Evolutionary conservation across 2,113 vertebrate genomes (phyloP).

Genomic region (Esox niger): DNA sequence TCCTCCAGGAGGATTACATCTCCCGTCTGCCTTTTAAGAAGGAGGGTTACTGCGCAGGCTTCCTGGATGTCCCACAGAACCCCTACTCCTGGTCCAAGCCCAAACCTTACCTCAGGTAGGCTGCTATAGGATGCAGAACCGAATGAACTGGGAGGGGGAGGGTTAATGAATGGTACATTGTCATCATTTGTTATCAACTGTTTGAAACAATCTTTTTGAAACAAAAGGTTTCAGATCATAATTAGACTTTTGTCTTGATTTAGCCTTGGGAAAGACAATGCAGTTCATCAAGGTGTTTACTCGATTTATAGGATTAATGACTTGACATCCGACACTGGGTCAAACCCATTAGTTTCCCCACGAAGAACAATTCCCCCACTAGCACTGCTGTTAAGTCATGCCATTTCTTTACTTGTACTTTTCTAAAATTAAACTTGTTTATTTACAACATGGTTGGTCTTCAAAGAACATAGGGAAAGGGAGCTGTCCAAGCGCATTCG

Average conservation of each 20-base stretch:
- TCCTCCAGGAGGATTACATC: conserved; percentile 84
- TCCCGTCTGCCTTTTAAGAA: conserved; percentile 87
- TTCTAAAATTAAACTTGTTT: conserved; percentile 35
- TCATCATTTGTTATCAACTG: not conserved
- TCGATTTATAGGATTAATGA: conserved; percentile 29
- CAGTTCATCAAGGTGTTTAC: conserved; percentile 1
- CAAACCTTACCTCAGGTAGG: conserved; percentile 92
- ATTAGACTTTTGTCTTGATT: too few species aligned
- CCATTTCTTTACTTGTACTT: conserved; percentile 3
- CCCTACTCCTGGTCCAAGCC: conserved; percentile 91
- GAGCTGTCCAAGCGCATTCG: conserved; percentile 27
- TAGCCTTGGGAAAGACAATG: conserved; percentile 14
- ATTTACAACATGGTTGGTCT: conserved; percentile 50
- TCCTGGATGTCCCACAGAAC: conserved; percentile 89
- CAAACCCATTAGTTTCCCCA: conserved; percentile 14
- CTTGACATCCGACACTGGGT: conserved; percentile 11
- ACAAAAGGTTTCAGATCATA: not conserved
- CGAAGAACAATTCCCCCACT: conserved; percentile 11
- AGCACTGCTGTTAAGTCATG: not conserved
- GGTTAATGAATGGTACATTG: not conserved
- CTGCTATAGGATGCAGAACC: not conserved
- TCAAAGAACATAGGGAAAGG: conserved; percentile 40
- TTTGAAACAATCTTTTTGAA: not conserved
- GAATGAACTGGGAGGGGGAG: not conserved
- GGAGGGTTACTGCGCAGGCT: conserved; percentile 88